Conservation (phyloP, 2,113 vertebrate species). For the Phyllopteryx taeniolatus region DNA sequence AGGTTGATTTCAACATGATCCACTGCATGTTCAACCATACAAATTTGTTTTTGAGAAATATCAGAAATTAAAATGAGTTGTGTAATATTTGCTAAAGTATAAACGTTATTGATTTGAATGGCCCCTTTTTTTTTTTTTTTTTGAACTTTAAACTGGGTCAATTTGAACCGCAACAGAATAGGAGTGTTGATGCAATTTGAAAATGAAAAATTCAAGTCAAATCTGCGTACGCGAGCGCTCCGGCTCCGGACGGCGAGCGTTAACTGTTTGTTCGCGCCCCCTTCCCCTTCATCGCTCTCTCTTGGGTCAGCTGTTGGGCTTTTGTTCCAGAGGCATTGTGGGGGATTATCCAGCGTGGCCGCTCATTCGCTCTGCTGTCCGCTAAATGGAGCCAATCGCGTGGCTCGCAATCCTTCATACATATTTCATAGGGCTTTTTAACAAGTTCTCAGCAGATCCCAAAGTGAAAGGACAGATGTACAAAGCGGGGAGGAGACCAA, state of each 20-base stretch:
- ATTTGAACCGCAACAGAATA: no score
- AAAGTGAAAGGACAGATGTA: conserved; percentile 68
- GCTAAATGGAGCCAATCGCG: conserved; percentile 69
- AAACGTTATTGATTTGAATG: no score
- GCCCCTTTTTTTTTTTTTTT: no score
- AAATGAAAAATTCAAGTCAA: not conserved
- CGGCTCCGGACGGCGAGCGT: not conserved
- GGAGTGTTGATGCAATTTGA: not conserved
- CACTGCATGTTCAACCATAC: no score
- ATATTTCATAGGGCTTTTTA: conserved; percentile 72
- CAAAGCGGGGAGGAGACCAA: conserved; percentile 36
- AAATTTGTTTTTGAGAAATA: no score
- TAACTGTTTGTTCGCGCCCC: conserved; percentile 1
- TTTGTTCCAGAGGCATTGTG: conserved; percentile 74
- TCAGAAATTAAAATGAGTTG: no score
- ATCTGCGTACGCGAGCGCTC: not conserved
- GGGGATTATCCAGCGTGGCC: conserved; percentile 70
- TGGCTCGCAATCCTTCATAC: conserved; percentile 72
- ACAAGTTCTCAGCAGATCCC: conserved; percentile 65
- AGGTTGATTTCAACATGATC: no score
- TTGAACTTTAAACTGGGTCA: no score
- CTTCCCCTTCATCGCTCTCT: conserved; percentile 39
- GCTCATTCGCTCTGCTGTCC: conserved; percentile 64
- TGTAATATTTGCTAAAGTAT: no score
- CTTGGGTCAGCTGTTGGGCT: conserved; percentile 71